Percentiles rank a stretch among this genome's conserved stretches.
Conservation (phyloP, 2,113 vertebrate genomes). For the Protomyctophum bolini region DNA sequence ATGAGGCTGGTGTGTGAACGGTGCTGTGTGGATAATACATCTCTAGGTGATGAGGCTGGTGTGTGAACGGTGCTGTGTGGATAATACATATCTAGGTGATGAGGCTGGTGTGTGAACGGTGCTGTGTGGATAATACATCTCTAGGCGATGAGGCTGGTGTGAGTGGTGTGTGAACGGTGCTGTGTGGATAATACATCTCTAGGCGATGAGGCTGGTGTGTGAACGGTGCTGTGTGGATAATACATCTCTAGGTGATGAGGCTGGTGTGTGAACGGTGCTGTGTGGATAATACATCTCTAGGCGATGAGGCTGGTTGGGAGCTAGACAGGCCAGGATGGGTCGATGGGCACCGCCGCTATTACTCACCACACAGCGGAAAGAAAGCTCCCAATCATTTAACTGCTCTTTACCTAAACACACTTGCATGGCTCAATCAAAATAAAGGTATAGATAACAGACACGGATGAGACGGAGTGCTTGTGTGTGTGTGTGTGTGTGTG, state of each 20-base stretch:
- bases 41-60: slow-evolving; percentile 37
- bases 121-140: slow-evolving; percentile 20
- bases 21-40: slow-evolving; percentile 19
- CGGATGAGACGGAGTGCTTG: no score
- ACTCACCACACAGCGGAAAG: slow-evolving; percentile 37
- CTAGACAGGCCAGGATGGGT: slow-evolving; percentile 15
- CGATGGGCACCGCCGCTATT: slow-evolving; percentile 47
- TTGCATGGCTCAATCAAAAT: slow-evolving; percentile 40
- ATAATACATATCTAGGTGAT: slow-evolving; percentile 36
- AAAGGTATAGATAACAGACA: no score
- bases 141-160: slow-evolving; percentile 35
- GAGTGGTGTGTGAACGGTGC: not conserved
- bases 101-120: slow-evolving; percentile 37
- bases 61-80: slow-evolving; percentile 38
- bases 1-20: slow-evolving; percentile 35
- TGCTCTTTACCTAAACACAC: slow-evolving; percentile 52
- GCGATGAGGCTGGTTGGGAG: slow-evolving; percentile 29
- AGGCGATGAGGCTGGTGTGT: slow-evolving; percentile 27
- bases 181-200: no score
- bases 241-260: slow-evolving; percentile 36
- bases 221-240: slow-evolving; percentile 30
- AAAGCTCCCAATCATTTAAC: slow-evolving; percentile 45
- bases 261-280: slow-evolving; percentile 35
- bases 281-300: slow-evolving; percentile 27
- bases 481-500: not conserved